phyloP scores from a whole-genome alignment of 1,140 invertebrate genomes.

The Ceratitis capitata region DNA sequence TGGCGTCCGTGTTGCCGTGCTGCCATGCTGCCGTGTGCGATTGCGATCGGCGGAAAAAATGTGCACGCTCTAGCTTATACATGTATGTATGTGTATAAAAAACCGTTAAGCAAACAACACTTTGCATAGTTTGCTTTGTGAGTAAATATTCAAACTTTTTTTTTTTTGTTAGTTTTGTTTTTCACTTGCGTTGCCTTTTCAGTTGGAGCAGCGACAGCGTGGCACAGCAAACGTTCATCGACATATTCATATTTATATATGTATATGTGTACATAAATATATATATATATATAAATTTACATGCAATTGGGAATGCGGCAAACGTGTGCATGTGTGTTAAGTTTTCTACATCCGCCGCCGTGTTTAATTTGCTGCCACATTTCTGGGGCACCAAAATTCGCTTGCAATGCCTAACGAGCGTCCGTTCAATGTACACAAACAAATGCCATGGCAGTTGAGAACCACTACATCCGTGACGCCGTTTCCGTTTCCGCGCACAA shows the following conservation, averaged over 20 bases:
- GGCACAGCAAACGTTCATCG: too few relatives aligned
- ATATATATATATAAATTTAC: not conserved
- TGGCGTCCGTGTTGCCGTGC: not conserved
- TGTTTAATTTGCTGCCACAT: slow-evolving; percentile 10
- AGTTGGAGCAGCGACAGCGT: not conserved
- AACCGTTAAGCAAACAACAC: not conserved
- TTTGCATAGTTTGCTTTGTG: not conserved
- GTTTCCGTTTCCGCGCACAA: not conserved
- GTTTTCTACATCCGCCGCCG: not conserved
- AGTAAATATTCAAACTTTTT: not conserved
- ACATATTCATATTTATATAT: not conserved
- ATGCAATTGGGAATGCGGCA: not conserved
- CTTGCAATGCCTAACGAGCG: not conserved
- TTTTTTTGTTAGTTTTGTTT: not conserved
- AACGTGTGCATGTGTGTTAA: not conserved
- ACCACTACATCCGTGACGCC: not conserved
- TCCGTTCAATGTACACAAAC: not conserved
- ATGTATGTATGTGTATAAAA: too few relatives aligned
- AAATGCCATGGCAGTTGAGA: not conserved
- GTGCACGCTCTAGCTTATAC: not conserved
- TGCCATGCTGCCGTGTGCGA: not conserved
- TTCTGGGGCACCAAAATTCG: not conserved
- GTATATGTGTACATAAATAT: not conserved
- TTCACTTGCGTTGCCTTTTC: not conserved
- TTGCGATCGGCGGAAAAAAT: not conserved